phyloP scores from a whole-genome alignment of 2,888 invertebrate genomes.

The Epistrophe grossulariae region DNA sequence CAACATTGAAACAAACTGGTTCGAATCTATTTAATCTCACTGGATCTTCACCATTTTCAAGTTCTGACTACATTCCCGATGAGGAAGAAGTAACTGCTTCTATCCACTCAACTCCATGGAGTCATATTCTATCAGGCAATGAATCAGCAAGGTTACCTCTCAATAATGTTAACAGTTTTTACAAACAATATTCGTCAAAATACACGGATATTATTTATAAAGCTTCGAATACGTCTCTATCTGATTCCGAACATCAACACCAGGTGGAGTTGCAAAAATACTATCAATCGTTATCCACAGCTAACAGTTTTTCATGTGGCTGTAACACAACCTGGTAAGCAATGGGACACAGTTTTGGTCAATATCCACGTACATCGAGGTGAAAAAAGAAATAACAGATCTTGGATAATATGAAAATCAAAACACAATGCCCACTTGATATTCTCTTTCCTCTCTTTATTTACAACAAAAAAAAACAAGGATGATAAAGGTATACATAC shows the following conservation, averaged over 20 bases:
- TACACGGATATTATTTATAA: slow-evolving; percentile 47
- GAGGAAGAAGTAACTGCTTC: slow-evolving; percentile 75
- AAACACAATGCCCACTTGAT: slow-evolving; percentile 18
- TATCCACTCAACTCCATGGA: slow-evolving; percentile 38
- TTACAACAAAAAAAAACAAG: slow-evolving; percentile 70
- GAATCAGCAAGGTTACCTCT: background rate
- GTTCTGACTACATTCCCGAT: slow-evolving; percentile 80
- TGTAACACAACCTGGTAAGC: slow-evolving; percentile 60
- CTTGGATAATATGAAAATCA: background rate
- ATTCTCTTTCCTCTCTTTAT: slow-evolving; percentile 67
- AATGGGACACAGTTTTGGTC: background rate
- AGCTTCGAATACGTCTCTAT: slow-evolving; percentile 23
- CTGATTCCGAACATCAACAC: slow-evolving; percentile 26
- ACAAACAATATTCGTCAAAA: slow-evolving; percentile 3
- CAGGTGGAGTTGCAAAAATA: slow-evolving; percentile 57
- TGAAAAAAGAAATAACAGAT: background rate
- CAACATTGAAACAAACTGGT: slow-evolving; percentile 77
- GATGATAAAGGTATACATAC: slow-evolving; percentile 57
- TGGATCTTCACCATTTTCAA: slow-evolving; percentile 81
- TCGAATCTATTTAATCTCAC: slow-evolving; percentile 78
- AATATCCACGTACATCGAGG: background rate
- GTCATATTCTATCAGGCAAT: background rate
- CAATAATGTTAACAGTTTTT: background rate
- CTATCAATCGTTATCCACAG: slow-evolving; percentile 39
- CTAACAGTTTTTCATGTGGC: slow-evolving; percentile 43